Evolutionary conservation across 1,140 invertebrate species (phyloP).

Genomic region (Drosophila arawakana): DNA sequence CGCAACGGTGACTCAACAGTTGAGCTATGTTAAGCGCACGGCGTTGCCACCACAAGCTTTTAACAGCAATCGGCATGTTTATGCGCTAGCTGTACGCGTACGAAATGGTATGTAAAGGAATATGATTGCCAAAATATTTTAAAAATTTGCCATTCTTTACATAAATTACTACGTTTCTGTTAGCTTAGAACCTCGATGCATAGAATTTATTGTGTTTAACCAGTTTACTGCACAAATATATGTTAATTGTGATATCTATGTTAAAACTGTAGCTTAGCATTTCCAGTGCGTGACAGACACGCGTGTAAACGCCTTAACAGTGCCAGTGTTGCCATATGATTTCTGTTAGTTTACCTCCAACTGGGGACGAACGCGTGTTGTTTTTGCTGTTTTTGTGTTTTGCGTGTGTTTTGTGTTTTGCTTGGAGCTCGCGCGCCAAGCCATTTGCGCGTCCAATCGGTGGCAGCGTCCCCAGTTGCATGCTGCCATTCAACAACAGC

Average conservation of each 20-base stretch:
- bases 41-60: conserved; percentile 10
- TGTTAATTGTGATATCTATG: not conserved
- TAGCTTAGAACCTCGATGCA: too few relatives aligned
- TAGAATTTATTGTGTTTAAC: too few relatives aligned
- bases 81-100: not conserved
- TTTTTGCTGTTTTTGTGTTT: not conserved
- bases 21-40: not conserved
- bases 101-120: too few relatives aligned
- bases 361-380: not conserved
- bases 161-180: too few relatives aligned
- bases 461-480: conserved; percentile 46
- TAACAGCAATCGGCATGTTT: not conserved
- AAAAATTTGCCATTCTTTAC: too few relatives aligned
- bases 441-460: conserved; percentile 34
- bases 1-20: conserved; percentile 19
- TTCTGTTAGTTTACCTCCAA: conserved; percentile 2
- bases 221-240: not conserved
- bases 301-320: conserved; percentile 25
- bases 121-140: too few relatives aligned
- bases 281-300: not conserved
- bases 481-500: conserved; percentile 57
- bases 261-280: not conserved
- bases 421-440: conserved; percentile 34
- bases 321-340: conserved; percentile 25
- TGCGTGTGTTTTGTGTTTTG: conserved; percentile 3